Conservation (phyloP, 1,140 invertebrate species). For the Euschistus heros region DNA sequence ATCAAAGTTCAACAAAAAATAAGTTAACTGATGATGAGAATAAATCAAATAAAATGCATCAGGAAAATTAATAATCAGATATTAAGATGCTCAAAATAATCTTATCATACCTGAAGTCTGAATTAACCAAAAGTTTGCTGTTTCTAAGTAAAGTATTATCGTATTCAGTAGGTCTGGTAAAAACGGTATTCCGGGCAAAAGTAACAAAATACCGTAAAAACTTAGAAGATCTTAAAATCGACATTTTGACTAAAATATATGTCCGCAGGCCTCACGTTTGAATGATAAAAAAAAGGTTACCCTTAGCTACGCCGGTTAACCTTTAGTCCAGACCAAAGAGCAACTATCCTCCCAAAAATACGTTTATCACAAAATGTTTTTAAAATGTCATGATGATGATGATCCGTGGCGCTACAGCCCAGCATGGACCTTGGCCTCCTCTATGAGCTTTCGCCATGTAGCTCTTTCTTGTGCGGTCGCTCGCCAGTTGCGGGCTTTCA, state of each 20-base stretch:
- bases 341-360: no score
- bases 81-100: background rate
- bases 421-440: no score
- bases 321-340: no score
- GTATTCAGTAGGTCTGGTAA: constrained; percentile 44
- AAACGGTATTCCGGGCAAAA: constrained; percentile 50
- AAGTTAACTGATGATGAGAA: background rate
- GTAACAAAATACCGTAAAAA: constrained; percentile 55
- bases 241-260: constrained; percentile 26
- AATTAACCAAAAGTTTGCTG: constrained; percentile 37
- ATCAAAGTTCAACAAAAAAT: background rate
- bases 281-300: no score
- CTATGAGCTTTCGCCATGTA: no score
- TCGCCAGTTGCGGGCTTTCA: no score
- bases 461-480: no score
- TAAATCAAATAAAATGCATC: background rate
- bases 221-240: constrained; percentile 53
- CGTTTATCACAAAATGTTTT: no score
- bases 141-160: constrained; percentile 40
- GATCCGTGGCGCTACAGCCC: no score
- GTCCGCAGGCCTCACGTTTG: no score
- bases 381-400: no score
- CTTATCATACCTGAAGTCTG: constrained; percentile 36
- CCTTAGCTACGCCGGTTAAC: no score
- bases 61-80: background rate